These are phyloP conservation scores for Gallinago jamesoni DNA, from an alignment of 2,113 vertebrate genomes.

Conservation along the genomic window DNA sequence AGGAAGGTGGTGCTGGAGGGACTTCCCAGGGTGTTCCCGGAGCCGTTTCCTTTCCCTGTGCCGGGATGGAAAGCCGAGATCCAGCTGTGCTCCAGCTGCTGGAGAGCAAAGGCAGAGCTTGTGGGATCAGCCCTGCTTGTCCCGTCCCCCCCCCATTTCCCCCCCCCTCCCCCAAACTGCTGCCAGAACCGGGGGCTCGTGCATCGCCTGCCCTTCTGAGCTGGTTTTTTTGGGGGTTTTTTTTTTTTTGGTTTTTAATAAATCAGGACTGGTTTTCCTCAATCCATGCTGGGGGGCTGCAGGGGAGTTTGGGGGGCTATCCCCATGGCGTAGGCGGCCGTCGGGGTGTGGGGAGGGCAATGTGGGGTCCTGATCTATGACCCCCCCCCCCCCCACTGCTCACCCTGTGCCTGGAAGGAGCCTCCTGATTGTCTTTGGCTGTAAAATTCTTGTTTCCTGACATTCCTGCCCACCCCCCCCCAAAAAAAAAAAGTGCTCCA, in stretches of 20 bases:
- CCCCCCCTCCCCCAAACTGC: not conserved
- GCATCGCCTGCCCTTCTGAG: not conserved
- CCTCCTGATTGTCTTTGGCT: not conserved
- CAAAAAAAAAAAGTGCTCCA: not conserved
- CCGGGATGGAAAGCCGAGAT: not conserved
- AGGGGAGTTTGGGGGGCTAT: not conserved
- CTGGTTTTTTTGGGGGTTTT: too few relatives aligned
- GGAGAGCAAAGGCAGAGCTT: not conserved
- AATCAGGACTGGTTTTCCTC: too few relatives aligned
- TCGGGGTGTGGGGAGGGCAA: not conserved
- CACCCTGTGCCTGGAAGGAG: not conserved
- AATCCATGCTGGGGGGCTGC: not conserved
- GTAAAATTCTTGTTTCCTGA: not conserved
- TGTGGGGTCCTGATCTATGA: accelerated
- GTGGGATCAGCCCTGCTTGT: not conserved
- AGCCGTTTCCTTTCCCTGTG: not conserved
- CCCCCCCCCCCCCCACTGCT: too few relatives aligned
- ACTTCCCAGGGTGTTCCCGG: not conserved
- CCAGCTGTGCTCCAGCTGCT: not conserved
- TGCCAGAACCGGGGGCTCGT: not conserved
- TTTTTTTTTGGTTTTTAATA: too few relatives aligned
- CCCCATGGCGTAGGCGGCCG: accelerated
- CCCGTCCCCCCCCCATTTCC: too few relatives aligned
- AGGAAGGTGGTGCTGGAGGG: not conserved
- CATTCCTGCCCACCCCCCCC: not conserved